These are phyloP conservation scores for Gymnoscopelus braueri DNA, from an alignment of 2,797 vertebrate genomes.

Conservation along the genomic window DNA sequence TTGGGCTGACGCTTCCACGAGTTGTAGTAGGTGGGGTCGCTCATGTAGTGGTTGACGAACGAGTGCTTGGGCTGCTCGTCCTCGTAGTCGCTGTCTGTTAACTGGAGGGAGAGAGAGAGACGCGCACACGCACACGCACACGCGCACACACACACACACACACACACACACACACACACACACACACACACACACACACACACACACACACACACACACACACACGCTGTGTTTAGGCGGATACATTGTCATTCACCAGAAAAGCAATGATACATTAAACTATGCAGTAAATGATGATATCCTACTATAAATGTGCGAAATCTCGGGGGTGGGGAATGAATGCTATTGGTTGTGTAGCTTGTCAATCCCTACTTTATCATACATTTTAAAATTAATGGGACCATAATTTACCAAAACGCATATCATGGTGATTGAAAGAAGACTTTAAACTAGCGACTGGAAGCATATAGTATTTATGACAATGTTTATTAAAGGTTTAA, in stretches of 20 bases:
- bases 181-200: neutral
- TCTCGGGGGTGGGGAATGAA: too few relatives aligned
- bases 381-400: too few relatives aligned
- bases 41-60: slow-evolving; percentile 99
- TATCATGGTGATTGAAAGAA: too few relatives aligned
- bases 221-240: neutral
- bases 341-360: too few relatives aligned
- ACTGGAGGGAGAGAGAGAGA: slow-evolving; percentile 64
- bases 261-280: too few relatives aligned
- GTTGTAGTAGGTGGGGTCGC: slow-evolving; percentile 95
- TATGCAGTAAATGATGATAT: too few relatives aligned
- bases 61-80: slow-evolving; percentile 93
- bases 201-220: slow-evolving; percentile 3
- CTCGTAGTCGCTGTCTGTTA: slow-evolving; percentile 93
- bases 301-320: neutral
- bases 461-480: too few relatives aligned
- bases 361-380: too few relatives aligned
- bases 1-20: slow-evolving; percentile 96
- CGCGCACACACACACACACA: slow-evolving; percentile 3
- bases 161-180: neutral
- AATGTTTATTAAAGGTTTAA: too few relatives aligned
- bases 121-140: slow-evolving; percentile 1
- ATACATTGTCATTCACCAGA: too few relatives aligned
- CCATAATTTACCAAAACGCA: too few relatives aligned
- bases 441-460: too few relatives aligned